A percentile compares a stretch with the other conserved stretches of the same genome.
Evolutionary conservation across 2,888 invertebrate species (phyloP).

Genomic region (Neoitamus cyanurus): DNA sequence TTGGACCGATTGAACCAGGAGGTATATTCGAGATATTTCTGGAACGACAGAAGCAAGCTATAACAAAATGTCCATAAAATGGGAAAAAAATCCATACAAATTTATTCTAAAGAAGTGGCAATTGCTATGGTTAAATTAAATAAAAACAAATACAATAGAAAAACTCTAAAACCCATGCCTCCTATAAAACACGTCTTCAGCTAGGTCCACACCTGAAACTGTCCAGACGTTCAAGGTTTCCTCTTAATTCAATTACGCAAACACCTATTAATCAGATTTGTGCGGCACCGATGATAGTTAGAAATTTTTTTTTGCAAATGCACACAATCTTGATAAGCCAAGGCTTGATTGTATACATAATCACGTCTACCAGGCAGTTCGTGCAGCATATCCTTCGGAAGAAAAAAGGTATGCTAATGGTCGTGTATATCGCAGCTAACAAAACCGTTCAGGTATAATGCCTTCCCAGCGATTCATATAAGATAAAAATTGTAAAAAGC

Average conservation of each 20-base stretch:
- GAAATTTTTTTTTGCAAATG: not conserved
- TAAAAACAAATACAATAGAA: too few relatives aligned
- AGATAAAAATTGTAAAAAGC: constrained; percentile 7
- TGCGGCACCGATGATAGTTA: not conserved
- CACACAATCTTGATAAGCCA: not conserved
- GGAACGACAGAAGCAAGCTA: too few relatives aligned
- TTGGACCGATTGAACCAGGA: too few relatives aligned
- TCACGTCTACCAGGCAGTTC: not conserved
- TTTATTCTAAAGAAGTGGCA: too few relatives aligned
- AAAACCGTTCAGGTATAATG: not conserved
- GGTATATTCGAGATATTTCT: too few relatives aligned
- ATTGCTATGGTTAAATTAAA: too few relatives aligned
- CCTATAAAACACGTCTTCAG: not conserved
- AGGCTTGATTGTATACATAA: not conserved
- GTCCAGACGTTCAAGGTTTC: not conserved
- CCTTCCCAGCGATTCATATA: not conserved
- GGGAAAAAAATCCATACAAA: too few relatives aligned
- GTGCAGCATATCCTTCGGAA: not conserved
- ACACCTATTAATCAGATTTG: not conserved
- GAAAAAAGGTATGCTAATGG: not conserved
- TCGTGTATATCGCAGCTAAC: not conserved
- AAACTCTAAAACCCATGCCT: not conserved
- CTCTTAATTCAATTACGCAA: not conserved
- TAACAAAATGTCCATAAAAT: too few relatives aligned
- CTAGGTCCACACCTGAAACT: not conserved